Conservation (phyloP, 1,140 invertebrate genomes). For the Lysiphlebus fabarum region DNA sequence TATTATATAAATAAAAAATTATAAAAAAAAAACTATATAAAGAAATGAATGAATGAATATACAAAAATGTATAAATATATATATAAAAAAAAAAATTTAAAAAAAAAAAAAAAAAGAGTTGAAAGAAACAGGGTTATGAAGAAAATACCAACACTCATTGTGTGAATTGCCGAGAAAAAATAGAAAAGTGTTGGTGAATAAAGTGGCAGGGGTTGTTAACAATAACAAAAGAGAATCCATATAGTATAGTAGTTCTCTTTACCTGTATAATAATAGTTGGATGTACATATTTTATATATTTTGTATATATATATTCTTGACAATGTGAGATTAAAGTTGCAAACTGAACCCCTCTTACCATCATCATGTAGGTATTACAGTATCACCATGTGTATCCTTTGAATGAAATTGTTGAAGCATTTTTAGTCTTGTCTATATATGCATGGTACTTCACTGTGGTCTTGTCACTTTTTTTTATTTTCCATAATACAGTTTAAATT, state of each 20-base stretch:
- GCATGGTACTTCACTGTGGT: no score
- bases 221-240: slow-evolving; percentile 21
- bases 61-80: slow-evolving; percentile 10
- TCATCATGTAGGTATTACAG: no score
- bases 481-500: no score
- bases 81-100: background rate
- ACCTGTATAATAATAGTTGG: slow-evolving; percentile 7
- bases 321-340: background rate
- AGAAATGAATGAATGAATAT: background rate
- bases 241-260: slow-evolving; percentile 4
- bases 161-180: background rate
- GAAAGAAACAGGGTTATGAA: slow-evolving; percentile 6
- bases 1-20: background rate
- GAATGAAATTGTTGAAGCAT: no score
- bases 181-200: background rate
- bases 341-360: no score
- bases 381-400: no score
- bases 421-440: no score
- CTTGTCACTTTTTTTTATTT: no score
- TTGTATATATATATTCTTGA: background rate
- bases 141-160: slow-evolving; percentile 15
- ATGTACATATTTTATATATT: no score
- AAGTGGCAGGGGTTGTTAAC: slow-evolving; percentile 16
- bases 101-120: background rate
- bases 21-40: background rate